phyloP scores from a whole-genome alignment of 1,140 invertebrate species.

The Aphelinus certus region DNA sequence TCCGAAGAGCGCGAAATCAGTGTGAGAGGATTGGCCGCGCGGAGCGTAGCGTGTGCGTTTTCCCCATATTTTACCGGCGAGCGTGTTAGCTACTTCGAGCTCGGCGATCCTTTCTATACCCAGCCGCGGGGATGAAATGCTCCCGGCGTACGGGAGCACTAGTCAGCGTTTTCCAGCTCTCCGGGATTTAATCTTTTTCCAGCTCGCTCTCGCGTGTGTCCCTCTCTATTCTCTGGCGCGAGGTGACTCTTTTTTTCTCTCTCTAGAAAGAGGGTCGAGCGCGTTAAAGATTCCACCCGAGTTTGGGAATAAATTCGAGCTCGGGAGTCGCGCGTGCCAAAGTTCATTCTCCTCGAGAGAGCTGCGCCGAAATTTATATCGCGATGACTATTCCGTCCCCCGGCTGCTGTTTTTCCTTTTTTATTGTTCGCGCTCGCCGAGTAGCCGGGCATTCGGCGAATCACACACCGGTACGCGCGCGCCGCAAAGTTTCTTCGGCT shows the following conservation, averaged over 20 bases:
- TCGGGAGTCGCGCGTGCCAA: background rate
- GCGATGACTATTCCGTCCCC: background rate
- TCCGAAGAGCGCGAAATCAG: slow-evolving; percentile 18
- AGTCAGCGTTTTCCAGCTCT: slow-evolving; percentile 14
- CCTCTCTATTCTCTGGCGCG: background rate
- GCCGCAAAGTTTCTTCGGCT: slow-evolving; percentile 11
- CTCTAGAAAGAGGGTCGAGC: background rate
- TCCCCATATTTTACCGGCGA: slow-evolving; percentile 4
- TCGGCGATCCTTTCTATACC: no score
- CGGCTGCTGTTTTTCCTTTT: no score
- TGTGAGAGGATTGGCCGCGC: background rate
- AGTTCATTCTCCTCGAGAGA: slow-evolving; percentile 7
- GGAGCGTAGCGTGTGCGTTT: background rate
- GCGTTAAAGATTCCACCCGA: slow-evolving; percentile 6
- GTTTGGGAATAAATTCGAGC: slow-evolving; percentile 20
- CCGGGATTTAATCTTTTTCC: slow-evolving; percentile 12
- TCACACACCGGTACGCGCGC: background rate
- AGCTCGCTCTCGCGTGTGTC: background rate
- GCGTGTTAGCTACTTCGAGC: background rate
- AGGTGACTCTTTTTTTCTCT: background rate
- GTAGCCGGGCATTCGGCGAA: background rate
- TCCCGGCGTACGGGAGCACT: background rate
- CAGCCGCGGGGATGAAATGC: no score
- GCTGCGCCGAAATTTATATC: slow-evolving; percentile 23
- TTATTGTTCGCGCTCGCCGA: no score